These are phyloP conservation scores for Ischnus inquisitorius DNA, from an alignment of 2,888 invertebrate genomes.

Conservation along the genomic window DNA sequence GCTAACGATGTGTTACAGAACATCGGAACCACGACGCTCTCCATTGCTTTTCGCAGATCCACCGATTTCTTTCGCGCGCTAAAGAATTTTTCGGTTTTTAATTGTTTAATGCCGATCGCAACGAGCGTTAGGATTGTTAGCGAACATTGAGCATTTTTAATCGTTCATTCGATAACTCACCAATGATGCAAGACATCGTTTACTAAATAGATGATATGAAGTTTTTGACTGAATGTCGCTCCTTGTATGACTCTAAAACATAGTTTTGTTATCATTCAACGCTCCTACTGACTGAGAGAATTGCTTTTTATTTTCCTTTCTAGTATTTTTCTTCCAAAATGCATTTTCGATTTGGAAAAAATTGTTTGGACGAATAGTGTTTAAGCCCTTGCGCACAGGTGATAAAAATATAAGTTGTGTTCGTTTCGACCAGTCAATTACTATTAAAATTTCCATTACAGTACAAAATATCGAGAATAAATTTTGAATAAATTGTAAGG, in stretches of 20 bases:
- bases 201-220: slow-evolving; percentile 99
- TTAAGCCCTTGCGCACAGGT: too few species aligned
- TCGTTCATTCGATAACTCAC: slow-evolving; percentile 88
- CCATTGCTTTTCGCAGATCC: slow-evolving; percentile 96
- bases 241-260: slow-evolving; percentile 88
- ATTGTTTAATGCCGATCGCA: too few species aligned
- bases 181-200: slow-evolving; percentile 99
- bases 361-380: too few species aligned
- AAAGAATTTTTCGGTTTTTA: slow-evolving; percentile 75
- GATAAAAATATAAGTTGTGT: too few species aligned
- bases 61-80: slow-evolving; percentile 98
- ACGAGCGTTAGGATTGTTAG: too few species aligned
- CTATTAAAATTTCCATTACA: too few species aligned
- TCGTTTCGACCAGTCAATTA: too few species aligned
- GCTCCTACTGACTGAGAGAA: slow-evolving; percentile 46
- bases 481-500: too few species aligned
- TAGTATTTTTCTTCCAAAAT: too few species aligned
- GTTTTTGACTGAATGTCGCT: slow-evolving; percentile 94
- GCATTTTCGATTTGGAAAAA: too few species aligned
- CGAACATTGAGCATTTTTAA: slow-evolving; percentile 57
- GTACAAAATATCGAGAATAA: too few species aligned
- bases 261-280: slow-evolving; percentile 44
- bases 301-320: background rate
- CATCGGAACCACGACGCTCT: slow-evolving; percentile 98
- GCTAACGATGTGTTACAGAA: slow-evolving; percentile 96